Conservation (phyloP, 1,140 invertebrate species). For the Drosophila azteca region DNA sequence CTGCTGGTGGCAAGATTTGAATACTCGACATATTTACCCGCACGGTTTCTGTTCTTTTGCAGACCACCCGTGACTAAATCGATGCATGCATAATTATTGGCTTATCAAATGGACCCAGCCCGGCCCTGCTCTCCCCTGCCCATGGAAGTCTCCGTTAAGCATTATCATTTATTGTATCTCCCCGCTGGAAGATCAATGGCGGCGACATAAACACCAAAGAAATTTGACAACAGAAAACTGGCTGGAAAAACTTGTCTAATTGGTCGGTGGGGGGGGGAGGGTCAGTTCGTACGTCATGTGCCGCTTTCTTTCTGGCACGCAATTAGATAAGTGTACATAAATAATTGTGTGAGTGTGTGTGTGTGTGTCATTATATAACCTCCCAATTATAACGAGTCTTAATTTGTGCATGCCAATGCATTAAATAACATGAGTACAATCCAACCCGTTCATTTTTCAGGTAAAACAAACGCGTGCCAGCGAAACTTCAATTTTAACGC, state of each 20-base stretch:
- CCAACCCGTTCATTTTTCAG: conserved; percentile 43
- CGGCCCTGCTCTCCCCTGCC: background rate
- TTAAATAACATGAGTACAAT: conserved; percentile 62
- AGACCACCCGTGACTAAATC: too few species aligned
- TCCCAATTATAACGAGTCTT: conserved; percentile 77
- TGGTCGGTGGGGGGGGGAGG: conserved; percentile 13
- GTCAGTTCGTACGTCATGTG: conserved; percentile 28
- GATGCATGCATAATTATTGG: background rate
- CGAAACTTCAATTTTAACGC: conserved; percentile 31
- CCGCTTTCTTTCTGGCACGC: conserved; percentile 64
- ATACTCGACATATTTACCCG: too few species aligned
- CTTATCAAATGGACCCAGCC: conserved; percentile 9
- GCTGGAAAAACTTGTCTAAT: conserved; percentile 66
- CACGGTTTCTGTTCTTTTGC: too few species aligned
- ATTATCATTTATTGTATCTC: conserved; percentile 5
- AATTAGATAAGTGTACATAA: conserved; percentile 68
- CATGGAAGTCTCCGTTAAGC: conserved; percentile 7
- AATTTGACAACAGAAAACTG: conserved; percentile 43
- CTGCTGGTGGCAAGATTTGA: background rate
- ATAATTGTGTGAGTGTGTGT: too few species aligned
- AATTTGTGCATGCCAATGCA: conserved; percentile 66
- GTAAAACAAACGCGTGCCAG: conserved; percentile 72
- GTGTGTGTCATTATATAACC: conserved; percentile 59
- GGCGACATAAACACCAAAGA: conserved; percentile 27
- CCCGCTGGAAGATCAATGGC: conserved; percentile 18